Evolutionary conservation across 2,888 invertebrate genomes (phyloP), one percentile per base, ranked within the genome.

Genomic region (Meandrusa payeni): DNA sequence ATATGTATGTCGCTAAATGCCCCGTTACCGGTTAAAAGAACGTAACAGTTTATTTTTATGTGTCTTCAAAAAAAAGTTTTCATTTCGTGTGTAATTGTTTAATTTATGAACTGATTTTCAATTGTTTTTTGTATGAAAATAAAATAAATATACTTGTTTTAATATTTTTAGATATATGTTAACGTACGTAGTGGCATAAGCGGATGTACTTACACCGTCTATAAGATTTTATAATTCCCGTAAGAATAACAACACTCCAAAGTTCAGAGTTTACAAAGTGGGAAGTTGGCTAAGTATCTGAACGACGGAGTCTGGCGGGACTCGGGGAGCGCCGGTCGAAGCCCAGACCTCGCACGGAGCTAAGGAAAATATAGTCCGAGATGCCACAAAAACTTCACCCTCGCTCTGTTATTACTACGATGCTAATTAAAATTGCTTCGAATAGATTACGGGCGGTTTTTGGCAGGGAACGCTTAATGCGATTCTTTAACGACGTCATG

Each of bases 381-480:
- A 79, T 69, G 68, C 77, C 75, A 77, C 81, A 82, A 82, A 82
- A 83, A 82, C 77, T 79, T 78, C 66, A 63, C 73, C 76, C 74
- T 57, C 71, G 68, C 74, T 76, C 75, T 78, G 76, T 81, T 81
- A 79, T 81, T 76, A 75, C 76, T 78, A 74, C 71, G 72, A 77
- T 76, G 81, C 80, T 82, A 86, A 85, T 85, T 85, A 85, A 85
- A 83, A 86, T 81, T 82, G 77, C 79, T 79, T 67, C 71, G 79
- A 80, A 82, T 83, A 86, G 83, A 83, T 83, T 77, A 82, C 76
- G 72, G 75, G 68, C 77, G 78, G 76, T 78, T 83, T 77, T 80
- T 81, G 80, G 78, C 79, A 67, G 70, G 65, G 71, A 60, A 69
- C 66, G 76, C 76, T 81, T 85, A 85, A 83, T 83, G 82, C 76